Evolutionary conservation across 2,113 vertebrate genomes (phyloP).

Genomic region (Mustelus asterias): DNA sequence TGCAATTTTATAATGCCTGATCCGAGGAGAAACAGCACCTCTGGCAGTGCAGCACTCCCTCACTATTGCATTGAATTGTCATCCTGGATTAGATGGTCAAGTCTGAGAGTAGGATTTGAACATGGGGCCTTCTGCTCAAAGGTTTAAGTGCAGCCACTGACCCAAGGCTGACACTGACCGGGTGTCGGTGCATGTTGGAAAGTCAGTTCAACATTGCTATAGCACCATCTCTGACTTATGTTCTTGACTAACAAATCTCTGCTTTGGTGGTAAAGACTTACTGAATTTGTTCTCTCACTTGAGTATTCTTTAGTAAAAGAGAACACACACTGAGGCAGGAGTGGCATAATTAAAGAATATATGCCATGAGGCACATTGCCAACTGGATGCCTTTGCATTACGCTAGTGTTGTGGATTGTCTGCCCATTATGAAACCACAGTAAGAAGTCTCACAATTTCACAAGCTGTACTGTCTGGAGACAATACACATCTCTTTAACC

Average conservation of each 20-base stretch:
- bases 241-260: background rate
- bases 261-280: background rate
- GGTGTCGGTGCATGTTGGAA: background rate
- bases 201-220: background rate
- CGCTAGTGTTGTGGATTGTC: background rate
- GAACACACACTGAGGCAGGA: background rate
- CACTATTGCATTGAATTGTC: too few relatives aligned
- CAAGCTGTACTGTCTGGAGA: too few relatives aligned
- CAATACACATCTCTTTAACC: too few relatives aligned
- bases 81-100: too few relatives aligned
- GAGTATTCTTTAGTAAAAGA: background rate
- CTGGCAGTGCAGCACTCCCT: too few relatives aligned
- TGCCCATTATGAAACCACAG: too few relatives aligned
- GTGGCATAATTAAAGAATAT: background rate
- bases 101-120: background rate
- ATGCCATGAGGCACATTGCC: background rate
- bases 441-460: too few relatives aligned
- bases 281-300: background rate
- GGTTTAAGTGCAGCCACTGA: background rate
- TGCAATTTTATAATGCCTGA: background rate
- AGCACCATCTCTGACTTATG: background rate
- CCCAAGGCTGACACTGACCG: background rate
- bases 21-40: too few relatives aligned
- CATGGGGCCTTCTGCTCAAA: background rate
- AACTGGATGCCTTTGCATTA: background rate